phyloP scores from a whole-genome alignment of 1,140 invertebrate genomes.

The Parapsyche elsis region DNA sequence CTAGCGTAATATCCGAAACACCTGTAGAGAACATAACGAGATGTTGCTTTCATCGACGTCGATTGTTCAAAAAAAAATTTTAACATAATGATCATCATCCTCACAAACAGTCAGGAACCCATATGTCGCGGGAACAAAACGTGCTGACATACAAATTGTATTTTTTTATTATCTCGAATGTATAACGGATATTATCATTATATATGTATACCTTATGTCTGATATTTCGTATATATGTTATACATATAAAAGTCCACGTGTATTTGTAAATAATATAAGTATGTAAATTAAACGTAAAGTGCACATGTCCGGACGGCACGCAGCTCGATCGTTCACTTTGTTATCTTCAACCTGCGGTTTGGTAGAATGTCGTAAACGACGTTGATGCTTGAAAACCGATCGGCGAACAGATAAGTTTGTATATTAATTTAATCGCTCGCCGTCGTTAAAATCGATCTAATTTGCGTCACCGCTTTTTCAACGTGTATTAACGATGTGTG shows the following conservation, averaged over 20 bases:
- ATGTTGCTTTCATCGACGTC: slow-evolving; percentile 41
- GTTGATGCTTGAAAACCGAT: neutral
- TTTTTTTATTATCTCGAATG: slow-evolving; percentile 43
- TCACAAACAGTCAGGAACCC: slow-evolving; percentile 47
- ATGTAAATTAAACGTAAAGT: slow-evolving; percentile 14
- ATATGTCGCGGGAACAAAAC: slow-evolving; percentile 55
- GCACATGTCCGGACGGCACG: slow-evolving; percentile 35
- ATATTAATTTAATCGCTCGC: slow-evolving; percentile 16
- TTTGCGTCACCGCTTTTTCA: neutral
- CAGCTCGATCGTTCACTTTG: slow-evolving; percentile 16
- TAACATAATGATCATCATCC: slow-evolving; percentile 50
- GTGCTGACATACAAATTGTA: slow-evolving; percentile 53
- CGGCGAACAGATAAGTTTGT: neutral
- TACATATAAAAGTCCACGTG: no score
- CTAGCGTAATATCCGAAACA: slow-evolving; percentile 45
- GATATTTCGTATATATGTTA: neutral
- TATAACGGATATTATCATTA: slow-evolving; percentile 21
- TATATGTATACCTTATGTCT: neutral
- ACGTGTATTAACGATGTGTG: neutral
- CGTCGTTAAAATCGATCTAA: slow-evolving; percentile 20
- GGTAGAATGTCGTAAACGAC: slow-evolving; percentile 7
- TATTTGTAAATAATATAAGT: neutral
- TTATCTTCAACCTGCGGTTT: slow-evolving; percentile 39
- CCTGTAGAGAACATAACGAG: slow-evolving; percentile 55
- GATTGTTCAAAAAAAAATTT: slow-evolving; percentile 38